Percentiles rank a stretch among this genome's conserved stretches.
Conservation (phyloP, 2,113 vertebrate species). For the Oriolus oriolus region DNA sequence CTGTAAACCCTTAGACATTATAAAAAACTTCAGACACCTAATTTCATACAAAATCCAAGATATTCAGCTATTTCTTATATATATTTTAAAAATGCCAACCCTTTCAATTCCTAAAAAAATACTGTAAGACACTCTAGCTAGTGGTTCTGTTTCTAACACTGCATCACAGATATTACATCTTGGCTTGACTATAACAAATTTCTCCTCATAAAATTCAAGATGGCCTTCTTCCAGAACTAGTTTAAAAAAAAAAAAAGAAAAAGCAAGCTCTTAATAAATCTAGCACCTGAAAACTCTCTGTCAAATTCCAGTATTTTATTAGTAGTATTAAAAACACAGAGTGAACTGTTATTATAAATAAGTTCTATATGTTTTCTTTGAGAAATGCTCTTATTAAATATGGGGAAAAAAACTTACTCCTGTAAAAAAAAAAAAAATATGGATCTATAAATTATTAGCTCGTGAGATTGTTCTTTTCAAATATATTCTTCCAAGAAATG, state of each 20-base stretch:
- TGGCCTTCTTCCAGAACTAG: not conserved
- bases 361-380: not conserved
- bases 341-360: not conserved
- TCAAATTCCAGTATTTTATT: conserved; percentile 21
- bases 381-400: not conserved
- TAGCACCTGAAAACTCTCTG: not conserved
- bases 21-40: not conserved
- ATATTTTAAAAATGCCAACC: not conserved
- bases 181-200: not conserved
- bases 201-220: conserved; percentile 26
- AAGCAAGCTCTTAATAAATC: not conserved
- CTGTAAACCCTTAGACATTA: not conserved
- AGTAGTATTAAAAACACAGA: not conserved
- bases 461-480: not conserved
- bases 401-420: not conserved
- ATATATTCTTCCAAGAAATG: not conserved
- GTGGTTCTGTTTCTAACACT: not conserved
- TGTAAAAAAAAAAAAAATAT: not conserved
- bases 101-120: not conserved
- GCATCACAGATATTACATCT: not conserved
- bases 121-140: not conserved
- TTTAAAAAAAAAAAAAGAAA: not conserved
- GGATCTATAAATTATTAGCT: not conserved
- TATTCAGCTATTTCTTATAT: not conserved
- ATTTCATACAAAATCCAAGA: not conserved